phyloP scores from a whole-genome alignment of 2,113 vertebrate genomes.

The Myotis brandtii region DNA sequence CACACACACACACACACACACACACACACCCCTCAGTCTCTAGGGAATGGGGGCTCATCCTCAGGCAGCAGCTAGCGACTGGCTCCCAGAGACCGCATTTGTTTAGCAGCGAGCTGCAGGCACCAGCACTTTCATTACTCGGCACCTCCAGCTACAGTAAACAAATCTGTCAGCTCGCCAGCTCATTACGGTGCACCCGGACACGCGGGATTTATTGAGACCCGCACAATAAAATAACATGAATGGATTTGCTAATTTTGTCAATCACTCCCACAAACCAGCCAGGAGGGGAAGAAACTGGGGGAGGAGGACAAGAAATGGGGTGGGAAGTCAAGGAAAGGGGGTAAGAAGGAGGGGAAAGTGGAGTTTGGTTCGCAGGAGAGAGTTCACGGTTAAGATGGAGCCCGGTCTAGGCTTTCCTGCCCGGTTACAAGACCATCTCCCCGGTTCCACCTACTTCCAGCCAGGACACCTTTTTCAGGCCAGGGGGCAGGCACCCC shows the following conservation, averaged over 20 bases:
- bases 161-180: constrained; percentile 82
- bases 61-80: constrained; percentile 43
- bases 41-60: constrained; percentile 40
- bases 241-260: constrained; percentile 83
- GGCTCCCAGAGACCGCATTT: constrained; percentile 69
- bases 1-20: background rate
- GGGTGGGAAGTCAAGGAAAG: background rate
- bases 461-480: background rate
- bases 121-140: constrained; percentile 75
- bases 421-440: background rate
- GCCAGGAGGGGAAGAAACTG: background rate
- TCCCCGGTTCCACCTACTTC: background rate
- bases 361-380: background rate
- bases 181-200: constrained; percentile 78
- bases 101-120: constrained; percentile 76
- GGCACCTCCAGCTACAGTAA: constrained; percentile 83
- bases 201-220: constrained; percentile 80
- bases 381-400: background rate
- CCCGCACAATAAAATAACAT: constrained; percentile 79
- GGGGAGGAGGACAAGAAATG: background rate
- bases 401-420: too few relatives aligned
- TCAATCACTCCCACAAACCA: constrained; percentile 75
- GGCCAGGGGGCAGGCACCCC: background rate
- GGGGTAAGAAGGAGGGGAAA: background rate
- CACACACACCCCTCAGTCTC: background rate